Base-by-base conservation (phyloP, 2,113 vertebrate species). In the Calonectris borealis region DNA sequence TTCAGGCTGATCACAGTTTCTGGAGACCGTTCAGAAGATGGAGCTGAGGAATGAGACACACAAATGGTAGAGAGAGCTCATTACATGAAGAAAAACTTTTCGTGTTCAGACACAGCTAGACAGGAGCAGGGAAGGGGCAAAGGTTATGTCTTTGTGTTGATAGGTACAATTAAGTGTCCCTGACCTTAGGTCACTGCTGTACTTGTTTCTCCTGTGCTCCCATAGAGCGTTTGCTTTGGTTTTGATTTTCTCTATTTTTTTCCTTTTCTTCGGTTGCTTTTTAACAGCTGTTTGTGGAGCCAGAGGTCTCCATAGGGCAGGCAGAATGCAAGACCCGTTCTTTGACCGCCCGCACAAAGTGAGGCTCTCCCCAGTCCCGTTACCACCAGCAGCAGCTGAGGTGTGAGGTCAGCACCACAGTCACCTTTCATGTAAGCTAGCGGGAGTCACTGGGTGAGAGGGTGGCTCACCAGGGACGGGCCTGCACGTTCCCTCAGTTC, bases 271-370 rank as follows among this genome's bases (percentile, higher is more conserved):
- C 54, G 20, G 3, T 34, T 92, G 77, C 18, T 40, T 76, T 90
- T 24, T 20, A 48, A 5, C 34, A 71, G 31, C 68, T 11, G 11
- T 38, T n/a, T 71, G 36, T 27, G 49, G 22, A 44, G 44, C 16
- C 48, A 42, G 81, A 61, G 54, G 49, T 40, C 36, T 68, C 42
- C 36, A 3, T 0, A 3, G 65, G 60, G 32, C 25, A 34, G 55
- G n/a, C 29, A 64, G 38, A 21, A 15, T 0, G 12, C 66, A 48
- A 20, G 26, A 18, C 34, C 29, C 8, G n/a, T 38, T 32, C 36
- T n/a, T 14, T 31, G 51, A 9, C 34, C 0, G 3, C 34, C 32
- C 0, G 2, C 15, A 9, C 0, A 6, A 16, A 5, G 32, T 1
- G 48, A n/a, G 38, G 24, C 55, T 75, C 15, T 38, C 40, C 54